phyloP scores from a whole-genome alignment of 1,140 invertebrate species.

The Philotrypesis tridentata region DNA sequence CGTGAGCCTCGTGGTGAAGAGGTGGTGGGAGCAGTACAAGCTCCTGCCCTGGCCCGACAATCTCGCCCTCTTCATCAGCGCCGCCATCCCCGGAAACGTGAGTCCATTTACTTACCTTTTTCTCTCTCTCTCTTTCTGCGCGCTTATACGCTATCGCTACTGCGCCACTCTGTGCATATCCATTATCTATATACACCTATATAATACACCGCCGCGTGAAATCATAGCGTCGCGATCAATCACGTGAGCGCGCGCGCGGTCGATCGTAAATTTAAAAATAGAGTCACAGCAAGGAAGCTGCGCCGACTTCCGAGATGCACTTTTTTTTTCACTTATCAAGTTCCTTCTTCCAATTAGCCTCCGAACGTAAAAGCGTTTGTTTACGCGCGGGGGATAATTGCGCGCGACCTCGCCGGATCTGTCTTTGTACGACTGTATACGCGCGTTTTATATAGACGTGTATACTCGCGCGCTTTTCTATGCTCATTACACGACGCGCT shows the following conservation, averaged over 20 bases:
- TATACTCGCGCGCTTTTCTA: constrained; percentile 30
- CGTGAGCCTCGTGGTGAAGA: constrained; percentile 90
- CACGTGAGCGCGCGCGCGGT: not conserved
- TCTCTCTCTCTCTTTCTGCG: too few relatives aligned
- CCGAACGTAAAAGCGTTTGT: not conserved
- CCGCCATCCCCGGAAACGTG: constrained; percentile 91
- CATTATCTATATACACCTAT: too few relatives aligned
- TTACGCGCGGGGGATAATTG: constrained; percentile 41
- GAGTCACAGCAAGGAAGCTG: not conserved
- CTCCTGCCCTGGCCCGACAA: constrained; percentile 93
- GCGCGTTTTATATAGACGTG: constrained; percentile 22
- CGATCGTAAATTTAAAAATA: constrained; percentile 28
- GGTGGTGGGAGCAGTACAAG: constrained; percentile 95
- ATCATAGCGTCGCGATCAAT: not conserved
- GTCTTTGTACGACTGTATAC: not conserved
- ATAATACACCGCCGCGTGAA: not conserved
- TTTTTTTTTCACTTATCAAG: not conserved
- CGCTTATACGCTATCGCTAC: too few relatives aligned
- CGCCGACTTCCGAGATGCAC: constrained; percentile 14
- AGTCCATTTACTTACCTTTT: constrained; percentile 72
- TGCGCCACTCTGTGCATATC: too few relatives aligned
- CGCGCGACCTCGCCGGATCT: constrained; percentile 29
- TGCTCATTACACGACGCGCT: constrained; percentile 60
- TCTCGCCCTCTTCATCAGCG: constrained; percentile 90
- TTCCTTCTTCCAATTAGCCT: not conserved